Conservation (phyloP, 2,888 invertebrate species). For the Aspidiotus destructor region DNA sequence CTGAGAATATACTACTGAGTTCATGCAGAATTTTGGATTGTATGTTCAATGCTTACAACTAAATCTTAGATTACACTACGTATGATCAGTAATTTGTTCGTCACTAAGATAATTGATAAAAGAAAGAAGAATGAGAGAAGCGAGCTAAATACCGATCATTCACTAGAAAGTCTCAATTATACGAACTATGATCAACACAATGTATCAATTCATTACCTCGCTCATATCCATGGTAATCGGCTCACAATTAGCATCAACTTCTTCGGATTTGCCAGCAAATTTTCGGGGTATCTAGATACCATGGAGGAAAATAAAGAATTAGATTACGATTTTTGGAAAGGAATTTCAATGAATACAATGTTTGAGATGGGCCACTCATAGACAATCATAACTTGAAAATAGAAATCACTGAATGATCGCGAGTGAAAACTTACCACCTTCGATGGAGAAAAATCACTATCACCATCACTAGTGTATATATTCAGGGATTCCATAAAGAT, state of each 20-base stretch:
- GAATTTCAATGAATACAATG: neutral
- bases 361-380: neutral
- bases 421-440: slow-evolving; percentile 40
- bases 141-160: too few species aligned
- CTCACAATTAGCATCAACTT: slow-evolving; percentile 58
- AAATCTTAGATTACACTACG: too few species aligned
- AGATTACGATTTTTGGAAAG: neutral
- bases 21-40: too few species aligned
- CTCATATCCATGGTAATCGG: slow-evolving; percentile 71
- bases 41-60: too few species aligned
- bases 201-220: slow-evolving; percentile 44
- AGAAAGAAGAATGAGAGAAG: too few species aligned
- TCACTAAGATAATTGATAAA: too few species aligned
- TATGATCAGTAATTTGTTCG: too few species aligned
- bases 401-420: neutral
- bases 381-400: neutral
- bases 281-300: neutral
- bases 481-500: slow-evolving; percentile 60
- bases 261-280: slow-evolving; percentile 25
- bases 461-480: slow-evolving; percentile 70
- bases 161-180: too few species aligned
- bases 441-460: slow-evolving; percentile 47
- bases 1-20: too few species aligned
- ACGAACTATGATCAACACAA: too few species aligned
- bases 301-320: neutral